Evolutionary conservation across 2,888 invertebrate species (phyloP).

Genomic region (Carpatolechia fugitivella): DNA sequence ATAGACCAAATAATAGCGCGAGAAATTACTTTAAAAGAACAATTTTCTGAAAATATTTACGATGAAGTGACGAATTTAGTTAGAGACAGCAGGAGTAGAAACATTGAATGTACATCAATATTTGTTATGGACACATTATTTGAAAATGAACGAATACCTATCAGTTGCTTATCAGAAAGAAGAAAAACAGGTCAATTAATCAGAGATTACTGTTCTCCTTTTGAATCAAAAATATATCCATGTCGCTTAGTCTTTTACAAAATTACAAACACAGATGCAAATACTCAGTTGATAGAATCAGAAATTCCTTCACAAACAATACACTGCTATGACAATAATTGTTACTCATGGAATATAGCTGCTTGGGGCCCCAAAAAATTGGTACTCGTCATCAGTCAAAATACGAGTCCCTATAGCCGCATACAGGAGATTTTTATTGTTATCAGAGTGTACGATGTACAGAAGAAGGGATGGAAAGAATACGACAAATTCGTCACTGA

Average conservation of each 20-base stretch:
- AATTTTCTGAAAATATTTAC: neutral
- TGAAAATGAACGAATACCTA: too few relatives aligned
- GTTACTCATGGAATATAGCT: neutral
- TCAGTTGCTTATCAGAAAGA: too few relatives aligned
- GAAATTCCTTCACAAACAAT: neutral
- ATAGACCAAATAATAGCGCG: neutral
- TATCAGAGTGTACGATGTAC: neutral
- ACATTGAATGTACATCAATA: neutral
- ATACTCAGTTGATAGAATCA: neutral
- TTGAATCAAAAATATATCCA: too few relatives aligned
- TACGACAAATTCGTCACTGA: neutral
- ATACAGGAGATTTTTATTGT: neutral
- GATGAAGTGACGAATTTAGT: neutral
- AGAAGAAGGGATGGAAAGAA: neutral
- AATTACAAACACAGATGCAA: too few relatives aligned
- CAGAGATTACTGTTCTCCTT: too few relatives aligned
- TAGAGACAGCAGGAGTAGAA: neutral
- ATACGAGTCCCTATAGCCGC: too few relatives aligned
- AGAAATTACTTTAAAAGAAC: neutral
- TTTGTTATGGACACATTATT: too few relatives aligned
- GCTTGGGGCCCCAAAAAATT: neutral
- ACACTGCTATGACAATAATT: too few relatives aligned
- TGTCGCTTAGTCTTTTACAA: too few relatives aligned
- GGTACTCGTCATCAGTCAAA: neutral
- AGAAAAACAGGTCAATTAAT: too few relatives aligned